Evolutionary conservation across 2,888 invertebrate genomes (phyloP).

Genomic region (Drosophila maculinotata): DNA sequence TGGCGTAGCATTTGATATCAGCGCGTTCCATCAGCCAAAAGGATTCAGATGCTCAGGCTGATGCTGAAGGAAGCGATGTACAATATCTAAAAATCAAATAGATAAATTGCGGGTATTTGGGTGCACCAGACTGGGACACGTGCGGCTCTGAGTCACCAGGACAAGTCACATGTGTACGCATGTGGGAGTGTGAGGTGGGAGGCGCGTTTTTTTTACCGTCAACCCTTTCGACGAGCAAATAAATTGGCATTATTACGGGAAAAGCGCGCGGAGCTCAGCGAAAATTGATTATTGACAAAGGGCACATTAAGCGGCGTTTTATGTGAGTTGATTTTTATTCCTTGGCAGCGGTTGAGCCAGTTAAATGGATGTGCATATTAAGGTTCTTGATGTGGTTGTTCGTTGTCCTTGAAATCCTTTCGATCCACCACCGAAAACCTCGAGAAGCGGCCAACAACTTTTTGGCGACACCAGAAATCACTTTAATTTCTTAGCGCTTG

Average conservation of each 20-base stretch:
- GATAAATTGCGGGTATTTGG: conserved; percentile 73
- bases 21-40: conserved; percentile 13
- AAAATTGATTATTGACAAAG: conserved; percentile 82
- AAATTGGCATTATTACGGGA: conserved; percentile 77
- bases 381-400: conserved; percentile 53
- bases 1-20: conserved; percentile 19
- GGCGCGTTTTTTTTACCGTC: not conserved
- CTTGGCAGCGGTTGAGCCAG: not conserved
- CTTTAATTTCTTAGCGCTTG: conserved; percentile 80
- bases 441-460: conserved; percentile 7
- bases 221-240: conserved; percentile 61
- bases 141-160: conserved; percentile 35
- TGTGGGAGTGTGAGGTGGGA: conserved; percentile 11
- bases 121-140: conserved; percentile 50
- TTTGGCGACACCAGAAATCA: conserved; percentile 55
- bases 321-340: conserved; percentile 49
- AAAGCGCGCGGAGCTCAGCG: conserved; percentile 61
- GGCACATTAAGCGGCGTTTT: conserved; percentile 77
- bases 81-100: conserved; percentile 73
- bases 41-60: conserved; percentile 14
- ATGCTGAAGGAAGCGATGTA: conserved; percentile 5
- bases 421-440: conserved; percentile 25
- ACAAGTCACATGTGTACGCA: conserved; percentile 12
- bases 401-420: conserved; percentile 61
- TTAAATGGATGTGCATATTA: conserved; percentile 53